Conservation (phyloP, 2,797 vertebrate genomes). For the Diplodus sargus region DNA sequence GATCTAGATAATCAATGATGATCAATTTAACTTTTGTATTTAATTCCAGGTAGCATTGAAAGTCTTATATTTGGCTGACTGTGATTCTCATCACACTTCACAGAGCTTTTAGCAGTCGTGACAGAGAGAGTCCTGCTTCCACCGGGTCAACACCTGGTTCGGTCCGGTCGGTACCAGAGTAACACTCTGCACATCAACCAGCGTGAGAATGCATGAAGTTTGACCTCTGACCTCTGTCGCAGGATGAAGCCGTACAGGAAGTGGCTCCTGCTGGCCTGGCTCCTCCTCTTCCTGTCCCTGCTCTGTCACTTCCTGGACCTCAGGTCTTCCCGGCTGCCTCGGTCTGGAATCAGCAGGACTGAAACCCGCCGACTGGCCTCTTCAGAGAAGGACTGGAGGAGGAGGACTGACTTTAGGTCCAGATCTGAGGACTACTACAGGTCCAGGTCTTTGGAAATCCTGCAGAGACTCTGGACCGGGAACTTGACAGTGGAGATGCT, state of each 20-base stretch:
- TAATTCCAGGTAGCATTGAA: no score
- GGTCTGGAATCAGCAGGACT: background rate
- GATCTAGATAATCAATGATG: no score
- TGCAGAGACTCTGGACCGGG: constrained; percentile 62
- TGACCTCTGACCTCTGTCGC: background rate
- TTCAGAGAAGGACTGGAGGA: constrained; percentile 7
- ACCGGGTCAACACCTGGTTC: no score
- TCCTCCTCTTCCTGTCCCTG: constrained; percentile 35
- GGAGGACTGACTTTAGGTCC: constrained; percentile 2
- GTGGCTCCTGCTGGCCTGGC: constrained; percentile 9
- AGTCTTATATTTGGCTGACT: no score
- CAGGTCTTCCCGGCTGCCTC: background rate
- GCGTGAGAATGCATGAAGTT: no score
- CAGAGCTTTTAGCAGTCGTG: no score
- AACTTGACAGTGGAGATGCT: constrained; percentile 86
- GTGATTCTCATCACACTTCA: no score
- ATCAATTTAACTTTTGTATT: no score
- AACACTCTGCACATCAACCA: no score
- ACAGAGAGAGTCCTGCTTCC: no score
- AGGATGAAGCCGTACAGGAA: constrained; percentile 24
- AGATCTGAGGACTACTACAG: constrained; percentile 14
- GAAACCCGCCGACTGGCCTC: background rate
- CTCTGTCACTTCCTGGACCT: constrained; percentile 34
- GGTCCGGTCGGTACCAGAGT: no score
- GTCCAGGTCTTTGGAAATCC: constrained; percentile 27